These are phyloP conservation scores for Chalcosyrphus nemorum DNA, from an alignment of 2,888 invertebrate species.

Conservation along the genomic window DNA sequence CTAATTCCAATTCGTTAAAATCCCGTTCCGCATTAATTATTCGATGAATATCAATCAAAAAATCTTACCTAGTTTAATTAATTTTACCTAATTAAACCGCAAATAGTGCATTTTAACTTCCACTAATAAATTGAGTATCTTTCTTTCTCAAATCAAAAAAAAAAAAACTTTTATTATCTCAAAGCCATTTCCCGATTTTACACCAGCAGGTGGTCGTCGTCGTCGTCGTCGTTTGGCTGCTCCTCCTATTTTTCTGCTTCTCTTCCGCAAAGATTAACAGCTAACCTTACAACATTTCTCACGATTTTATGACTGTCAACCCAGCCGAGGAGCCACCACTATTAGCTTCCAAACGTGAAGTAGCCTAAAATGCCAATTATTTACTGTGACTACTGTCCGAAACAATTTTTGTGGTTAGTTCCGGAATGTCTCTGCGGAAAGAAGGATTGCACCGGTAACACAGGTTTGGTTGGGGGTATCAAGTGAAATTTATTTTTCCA, in stretches of 20 bases:
- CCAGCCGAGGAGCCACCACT: neutral
- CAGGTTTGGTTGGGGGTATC: constrained; percentile 29
- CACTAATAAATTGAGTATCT: neutral
- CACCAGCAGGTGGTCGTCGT: too few relatives aligned
- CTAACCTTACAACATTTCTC: constrained; percentile 6
- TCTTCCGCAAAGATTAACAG: constrained; percentile 31
- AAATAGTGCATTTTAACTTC: neutral
- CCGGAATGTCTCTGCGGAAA: constrained; percentile 31
- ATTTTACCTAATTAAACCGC: neutral
- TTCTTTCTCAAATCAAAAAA: neutral
- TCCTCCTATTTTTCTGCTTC: neutral
- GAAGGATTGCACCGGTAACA: neutral
- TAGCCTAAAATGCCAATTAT: constrained; percentile 41
- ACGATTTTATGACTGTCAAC: constrained; percentile 35
- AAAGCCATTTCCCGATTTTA: constrained; percentile 15
- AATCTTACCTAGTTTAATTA: neutral
- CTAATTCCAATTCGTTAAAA: neutral
- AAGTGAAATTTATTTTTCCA: constrained; percentile 35
- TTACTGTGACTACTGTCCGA: constrained; percentile 40
- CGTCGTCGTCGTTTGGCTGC: neutral
- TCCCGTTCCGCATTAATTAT: neutral
- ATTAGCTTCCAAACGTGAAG: neutral
- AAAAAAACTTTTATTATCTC: neutral
- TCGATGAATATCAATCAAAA: neutral
- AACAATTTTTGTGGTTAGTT: constrained; percentile 18